Conservation (phyloP, 1,140 invertebrate species). For the Ceratitis capitata region DNA sequence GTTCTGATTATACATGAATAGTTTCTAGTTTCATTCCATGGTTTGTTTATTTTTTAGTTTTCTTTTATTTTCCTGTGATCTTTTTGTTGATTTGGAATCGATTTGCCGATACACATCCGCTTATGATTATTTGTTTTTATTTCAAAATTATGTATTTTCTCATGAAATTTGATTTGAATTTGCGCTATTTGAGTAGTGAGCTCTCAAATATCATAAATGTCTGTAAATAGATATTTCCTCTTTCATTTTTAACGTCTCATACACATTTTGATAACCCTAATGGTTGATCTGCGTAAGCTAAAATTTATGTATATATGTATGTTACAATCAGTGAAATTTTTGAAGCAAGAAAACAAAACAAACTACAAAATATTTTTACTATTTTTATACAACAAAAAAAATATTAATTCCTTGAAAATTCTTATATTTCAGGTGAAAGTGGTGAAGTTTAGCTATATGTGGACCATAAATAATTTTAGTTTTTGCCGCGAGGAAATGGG, state of each 20-base stretch:
- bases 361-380: too few species aligned
- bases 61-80: not conserved
- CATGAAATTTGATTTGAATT: not conserved
- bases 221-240: not conserved
- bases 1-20: too few species aligned
- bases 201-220: not conserved
- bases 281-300: too few species aligned
- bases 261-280: too few species aligned
- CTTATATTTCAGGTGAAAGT: slow-evolving; percentile 90
- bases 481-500: slow-evolving; percentile 99
- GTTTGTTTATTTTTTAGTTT: not conserved
- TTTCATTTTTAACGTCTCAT: too few species aligned
- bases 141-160: not conserved
- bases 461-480: slow-evolving; percentile 99
- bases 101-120: too few species aligned
- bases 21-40: not conserved
- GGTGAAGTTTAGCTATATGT: slow-evolving; percentile 99
- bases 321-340: not conserved
- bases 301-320: not conserved
- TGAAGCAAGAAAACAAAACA: too few species aligned
- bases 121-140: too few species aligned
- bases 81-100: too few species aligned
- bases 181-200: not conserved
- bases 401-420: not conserved
- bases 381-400: not conserved